Base-by-base conservation (phyloP, 1,140 invertebrate species). In the Ostrea edulis region DNA sequence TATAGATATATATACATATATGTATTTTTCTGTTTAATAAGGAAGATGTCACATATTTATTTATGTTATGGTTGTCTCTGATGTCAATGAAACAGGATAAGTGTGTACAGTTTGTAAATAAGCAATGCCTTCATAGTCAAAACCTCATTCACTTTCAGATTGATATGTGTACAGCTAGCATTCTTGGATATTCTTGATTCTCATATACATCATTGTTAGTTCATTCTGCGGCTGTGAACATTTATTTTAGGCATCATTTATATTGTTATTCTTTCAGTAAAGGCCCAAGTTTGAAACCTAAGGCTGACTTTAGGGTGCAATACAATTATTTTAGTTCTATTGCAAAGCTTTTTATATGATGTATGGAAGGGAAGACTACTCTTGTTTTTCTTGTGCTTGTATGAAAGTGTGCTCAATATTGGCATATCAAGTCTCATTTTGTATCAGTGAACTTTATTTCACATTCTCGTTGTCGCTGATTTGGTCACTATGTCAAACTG, bases 281-380 rank as follows among this genome's bases (percentile, higher is more conserved):
- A 77, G 68, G 68, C 22, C 68, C 68, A 77, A 77, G 68, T 77
- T 77, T 77, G 68, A 77, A 77, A 77, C 68, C 29, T 77, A 25
- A 25, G 22, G 68, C 68, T 14, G 29, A 77, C 25, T 77, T 25
- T 77, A 77, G 29, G 68, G 68, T 77, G 68, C 68, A 77, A 77
- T 77, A 77, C 68, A 77, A 29, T 77, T 77, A 77, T 77, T 77
- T 77, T 77, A 77, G 29, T 77, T 77, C 68, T 77, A 77, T 77
- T 77, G 25, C 68, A 77, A 77, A 77, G 68, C 68, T 44, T 77
- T 77, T 77, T 77, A 77, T 77, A 77, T 77, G 11, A 77, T 77
- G 68, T 77, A 29, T 77, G 68, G 29, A 77, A 9, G 14, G 68
- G 29, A 77, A 9, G 14, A 35, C 68, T 77, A 44, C 68, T 25